Evolutionary conservation across 2,888 invertebrate genomes (phyloP).

Genomic region (Neria commutata): DNA sequence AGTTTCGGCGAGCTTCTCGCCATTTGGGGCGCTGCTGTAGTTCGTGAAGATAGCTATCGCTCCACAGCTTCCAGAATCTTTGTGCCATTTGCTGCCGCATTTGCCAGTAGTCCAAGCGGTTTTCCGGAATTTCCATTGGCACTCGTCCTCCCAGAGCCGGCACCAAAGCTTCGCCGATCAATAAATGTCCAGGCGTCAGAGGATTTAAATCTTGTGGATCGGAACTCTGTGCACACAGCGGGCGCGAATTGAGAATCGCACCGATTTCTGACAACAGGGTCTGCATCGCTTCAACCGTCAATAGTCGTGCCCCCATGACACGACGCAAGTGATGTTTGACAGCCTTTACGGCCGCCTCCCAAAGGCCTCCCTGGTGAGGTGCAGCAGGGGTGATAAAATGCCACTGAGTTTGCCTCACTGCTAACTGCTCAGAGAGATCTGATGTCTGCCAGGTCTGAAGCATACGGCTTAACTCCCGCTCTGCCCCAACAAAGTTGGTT

Average conservation of each 20-base stretch:
- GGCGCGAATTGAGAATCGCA: slow-evolving; percentile 20
- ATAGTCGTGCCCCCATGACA: slow-evolving; percentile 1
- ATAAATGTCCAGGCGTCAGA: slow-evolving; percentile 4
- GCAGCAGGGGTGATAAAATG: slow-evolving; percentile 22
- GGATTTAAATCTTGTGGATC: slow-evolving; percentile 7
- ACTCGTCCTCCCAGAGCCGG: slow-evolving; percentile 18
- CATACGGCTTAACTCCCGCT: slow-evolving; percentile 15
- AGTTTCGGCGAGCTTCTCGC: slow-evolving; percentile 19
- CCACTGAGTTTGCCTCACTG: slow-evolving; percentile 32
- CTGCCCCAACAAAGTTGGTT: slow-evolving; percentile 17
- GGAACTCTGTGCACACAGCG: slow-evolving; percentile 9
- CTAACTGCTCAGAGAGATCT: slow-evolving; percentile 7
- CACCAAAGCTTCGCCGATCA: slow-evolving; percentile 5
- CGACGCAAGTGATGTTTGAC: slow-evolving; percentile 22
- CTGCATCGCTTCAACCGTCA: slow-evolving; percentile 35
- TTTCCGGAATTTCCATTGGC: slow-evolving; percentile 10
- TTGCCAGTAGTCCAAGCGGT: slow-evolving; percentile 17
- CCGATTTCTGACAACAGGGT: slow-evolving; percentile 38
- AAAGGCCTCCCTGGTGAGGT: slow-evolving; percentile 3
- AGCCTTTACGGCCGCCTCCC: slow-evolving; percentile 7
- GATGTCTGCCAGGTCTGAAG: slow-evolving; percentile 8
- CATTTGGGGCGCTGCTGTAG: slow-evolving; percentile 27
- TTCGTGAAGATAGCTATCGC: slow-evolving; percentile 22
- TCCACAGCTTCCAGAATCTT: slow-evolving; percentile 29
- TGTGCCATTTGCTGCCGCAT: slow-evolving; percentile 14